phyloP scores from a whole-genome alignment of 2,113 vertebrate genomes.

The Charadrius vociferus region DNA sequence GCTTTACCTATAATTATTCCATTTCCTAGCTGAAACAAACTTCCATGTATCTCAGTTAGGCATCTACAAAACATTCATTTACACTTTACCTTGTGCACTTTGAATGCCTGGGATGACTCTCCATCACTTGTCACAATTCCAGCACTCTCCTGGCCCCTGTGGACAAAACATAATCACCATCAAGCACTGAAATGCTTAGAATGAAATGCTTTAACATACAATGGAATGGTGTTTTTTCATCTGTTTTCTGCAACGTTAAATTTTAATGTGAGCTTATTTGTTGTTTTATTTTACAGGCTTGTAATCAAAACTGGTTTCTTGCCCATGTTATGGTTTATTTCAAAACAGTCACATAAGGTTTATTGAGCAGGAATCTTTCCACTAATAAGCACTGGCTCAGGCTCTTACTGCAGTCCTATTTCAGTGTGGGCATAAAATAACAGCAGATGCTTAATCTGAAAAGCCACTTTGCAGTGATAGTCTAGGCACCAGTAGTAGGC shows the following conservation, averaged over 20 bases:
- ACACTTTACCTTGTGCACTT: constrained; percentile 88
- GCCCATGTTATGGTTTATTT: neutral
- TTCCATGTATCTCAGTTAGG: neutral
- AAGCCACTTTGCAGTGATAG: neutral
- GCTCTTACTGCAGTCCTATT: neutral
- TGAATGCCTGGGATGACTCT: constrained; percentile 84
- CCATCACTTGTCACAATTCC: constrained; percentile 96
- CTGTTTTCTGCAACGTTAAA: neutral
- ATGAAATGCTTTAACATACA: neutral
- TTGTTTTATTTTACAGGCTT: neutral
- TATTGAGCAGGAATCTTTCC: neutral
- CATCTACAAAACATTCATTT: neutral
- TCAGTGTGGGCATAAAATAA: neutral
- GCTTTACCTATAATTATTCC: neutral
- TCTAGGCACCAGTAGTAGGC: neutral
- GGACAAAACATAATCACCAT: constrained; percentile 32
- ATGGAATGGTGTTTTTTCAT: neutral
- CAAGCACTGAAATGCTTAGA: neutral
- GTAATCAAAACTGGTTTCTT: neutral
- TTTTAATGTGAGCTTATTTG: neutral
- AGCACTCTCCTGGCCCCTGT: constrained; percentile 95
- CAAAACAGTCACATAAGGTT: neutral
- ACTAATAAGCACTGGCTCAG: neutral
- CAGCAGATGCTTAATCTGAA: neutral
- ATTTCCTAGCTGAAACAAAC: neutral